Evolutionary conservation across 2,113 vertebrate genomes (phyloP), one percentile per base, ranked within the genome.

Genomic region (Cavia aperea): DNA sequence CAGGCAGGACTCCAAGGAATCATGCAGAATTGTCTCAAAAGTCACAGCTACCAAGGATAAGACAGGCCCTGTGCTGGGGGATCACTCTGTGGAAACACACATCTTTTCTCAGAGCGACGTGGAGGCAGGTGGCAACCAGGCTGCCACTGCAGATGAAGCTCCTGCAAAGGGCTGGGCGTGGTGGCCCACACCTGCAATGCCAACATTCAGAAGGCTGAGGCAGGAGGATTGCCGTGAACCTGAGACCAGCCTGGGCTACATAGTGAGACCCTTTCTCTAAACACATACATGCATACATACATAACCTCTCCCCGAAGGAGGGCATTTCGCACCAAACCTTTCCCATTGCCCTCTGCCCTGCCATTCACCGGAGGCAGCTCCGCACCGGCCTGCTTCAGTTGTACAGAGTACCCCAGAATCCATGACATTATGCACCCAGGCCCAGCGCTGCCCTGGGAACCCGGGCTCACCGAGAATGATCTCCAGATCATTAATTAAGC

Each of bases 401-500:
- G 72, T 26, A 46, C 0, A 4, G 70, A 49, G 2, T 0, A 7
- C 58, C 81, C 26, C 14, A 4, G 26, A 39, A 60, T 7, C 68
- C 26, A 82, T 54, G 58, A 36, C 31, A 12, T 70, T 19, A 24
- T 68, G n/a, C 49, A 23, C 31, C 43, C 54, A 70, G 63, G 10
- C 60, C 81, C 82, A 31, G n/a, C 4, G 9, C 72, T 39, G 11
- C 70, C 46, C 89, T 56, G 6, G 60, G 83, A 82, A 65, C 79
- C 79, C 1, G 0, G 46, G 39, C 4, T 65, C 49, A 4, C 58
- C 9, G 0, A 16, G 39, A 66, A 39, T 65, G 31, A 19, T 43
- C 65, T 93, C 75, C 82, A 62, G n/a, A 39, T 92, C 87, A 83
- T 93, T 96, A 58, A 86, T 85, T 84, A 93, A 93, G 86, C 85